Evolutionary conservation across 2,888 invertebrate species (phyloP), one percentile per base, ranked within the genome.

Genomic region (Carpatolechia fugitivella): DNA sequence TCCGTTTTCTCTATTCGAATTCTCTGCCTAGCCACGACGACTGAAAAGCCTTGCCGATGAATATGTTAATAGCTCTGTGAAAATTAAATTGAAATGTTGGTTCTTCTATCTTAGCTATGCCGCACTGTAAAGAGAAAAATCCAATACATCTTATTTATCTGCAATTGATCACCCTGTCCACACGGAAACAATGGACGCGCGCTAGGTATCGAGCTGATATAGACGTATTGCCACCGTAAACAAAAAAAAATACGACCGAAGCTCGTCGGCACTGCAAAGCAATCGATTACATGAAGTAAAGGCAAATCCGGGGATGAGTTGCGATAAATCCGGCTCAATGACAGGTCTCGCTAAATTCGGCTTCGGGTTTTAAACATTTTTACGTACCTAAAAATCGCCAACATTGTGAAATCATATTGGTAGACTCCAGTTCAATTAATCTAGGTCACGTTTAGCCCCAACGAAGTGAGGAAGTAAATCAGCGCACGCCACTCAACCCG

Each of bases 261-360:
- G 24, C 6, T 7, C 36, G n/a, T 50, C 24, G 24, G 63, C 60
- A 68, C 68, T 74, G 67, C 68, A 64, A 67, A 70, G 70, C 69
- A 70, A 74, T 75, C 74, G 68, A 71, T 68, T 70, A 69, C 60
- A 63, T 62, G 60, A 63, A 66, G 69, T 67, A 66, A 65, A 74
- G 70, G 69, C 69, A 73, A 77, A 76, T 73, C 70, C 69, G 65
- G 6, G 24, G 24, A 24, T 6, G 6, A 24, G 24, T 24, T 24
- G 24, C 24, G 24, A 24, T 24, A 24, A 24, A 24, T 24, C 58
- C 64, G n/a, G n/a, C n/a, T n/a, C n/a, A n/a, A n/a, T n/a, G n/a
- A n/a, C n/a, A n/a, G n/a, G n/a, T n/a, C 24, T 24, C 24, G 24
- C 24, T 24, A 24, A 24, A 3, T 6, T 24, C 24, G 24, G 24